Evolutionary conservation across 2,797 vertebrate genomes (phyloP).

Genomic region (Sebastes oblongus): DNA sequence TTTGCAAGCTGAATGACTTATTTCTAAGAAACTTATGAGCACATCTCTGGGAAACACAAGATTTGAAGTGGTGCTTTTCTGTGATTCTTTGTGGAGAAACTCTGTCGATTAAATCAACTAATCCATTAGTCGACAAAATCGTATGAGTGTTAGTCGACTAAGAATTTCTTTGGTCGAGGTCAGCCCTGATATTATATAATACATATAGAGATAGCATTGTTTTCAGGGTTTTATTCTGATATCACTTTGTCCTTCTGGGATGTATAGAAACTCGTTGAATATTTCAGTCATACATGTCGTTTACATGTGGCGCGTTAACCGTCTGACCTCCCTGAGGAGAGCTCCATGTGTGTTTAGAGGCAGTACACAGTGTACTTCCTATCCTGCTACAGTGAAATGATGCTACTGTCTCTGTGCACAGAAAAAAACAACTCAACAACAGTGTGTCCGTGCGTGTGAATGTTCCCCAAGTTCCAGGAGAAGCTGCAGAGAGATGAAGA

Average conservation of each 20-base stretch:
- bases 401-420: not conserved
- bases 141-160: too few species aligned
- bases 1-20: too few species aligned
- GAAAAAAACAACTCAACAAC: not conserved
- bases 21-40: too few species aligned
- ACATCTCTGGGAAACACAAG: too few species aligned
- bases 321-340: not conserved
- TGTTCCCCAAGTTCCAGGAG: conserved; percentile 20
- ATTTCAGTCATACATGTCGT: conserved; percentile 7
- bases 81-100: too few species aligned
- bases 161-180: too few species aligned
- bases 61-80: fast-evolving
- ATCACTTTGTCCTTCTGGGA: not conserved
- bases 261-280: not conserved
- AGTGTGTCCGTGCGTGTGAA: not conserved
- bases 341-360: not conserved
- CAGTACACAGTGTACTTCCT: too few species aligned
- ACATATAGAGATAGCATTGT: not conserved
- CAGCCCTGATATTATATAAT: not conserved
- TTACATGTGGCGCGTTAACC: not conserved
- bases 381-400: not conserved
- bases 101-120: too few species aligned
- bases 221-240: not conserved
- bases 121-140: too few species aligned
- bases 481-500: conserved; percentile 24